These are phyloP conservation scores for Rotaria macrura DNA, from an alignment of 2,888 invertebrate species.

Conservation along the genomic window DNA sequence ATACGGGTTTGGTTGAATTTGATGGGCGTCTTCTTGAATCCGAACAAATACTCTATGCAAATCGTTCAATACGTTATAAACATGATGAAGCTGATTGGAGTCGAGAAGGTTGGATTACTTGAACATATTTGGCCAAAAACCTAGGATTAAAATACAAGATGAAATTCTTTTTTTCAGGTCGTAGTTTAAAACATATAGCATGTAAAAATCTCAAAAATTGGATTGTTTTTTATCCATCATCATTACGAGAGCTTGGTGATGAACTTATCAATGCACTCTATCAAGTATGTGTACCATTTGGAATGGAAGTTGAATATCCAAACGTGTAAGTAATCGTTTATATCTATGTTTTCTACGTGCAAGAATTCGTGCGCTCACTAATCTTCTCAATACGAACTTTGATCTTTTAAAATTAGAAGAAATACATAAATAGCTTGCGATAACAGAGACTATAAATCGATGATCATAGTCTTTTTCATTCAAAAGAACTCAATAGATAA, in stretches of 20 bases:
- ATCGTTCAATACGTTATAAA: neutral
- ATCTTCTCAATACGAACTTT: too few species aligned
- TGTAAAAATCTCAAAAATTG: neutral
- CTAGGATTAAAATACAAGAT: neutral
- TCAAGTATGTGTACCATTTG: slow-evolving; percentile 9
- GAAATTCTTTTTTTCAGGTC: neutral
- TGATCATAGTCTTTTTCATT: too few species aligned
- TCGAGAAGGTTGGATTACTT: neutral
- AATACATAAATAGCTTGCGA: too few species aligned
- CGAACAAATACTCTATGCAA: slow-evolving; percentile 17
- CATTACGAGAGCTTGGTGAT: neutral
- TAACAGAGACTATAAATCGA: too few species aligned
- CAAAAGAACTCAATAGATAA: too few species aligned
- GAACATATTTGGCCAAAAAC: too few species aligned
- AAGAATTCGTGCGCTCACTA: too few species aligned
- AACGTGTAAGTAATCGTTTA: neutral
- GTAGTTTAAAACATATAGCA: slow-evolving; percentile 12
- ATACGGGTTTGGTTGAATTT: slow-evolving; percentile 22
- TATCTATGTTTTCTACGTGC: too few species aligned
- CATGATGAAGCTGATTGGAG: slow-evolving; percentile 15
- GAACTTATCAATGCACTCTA: neutral
- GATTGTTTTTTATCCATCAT: slow-evolving; percentile 6
- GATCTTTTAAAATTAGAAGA: too few species aligned
- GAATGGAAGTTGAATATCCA: slow-evolving; percentile 15
- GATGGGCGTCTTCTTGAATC: slow-evolving; percentile 23